Evolutionary conservation across 2,113 vertebrate species (phyloP), one percentile per base, ranked within the genome.

Genomic region (Atherinomorus stipes): DNA sequence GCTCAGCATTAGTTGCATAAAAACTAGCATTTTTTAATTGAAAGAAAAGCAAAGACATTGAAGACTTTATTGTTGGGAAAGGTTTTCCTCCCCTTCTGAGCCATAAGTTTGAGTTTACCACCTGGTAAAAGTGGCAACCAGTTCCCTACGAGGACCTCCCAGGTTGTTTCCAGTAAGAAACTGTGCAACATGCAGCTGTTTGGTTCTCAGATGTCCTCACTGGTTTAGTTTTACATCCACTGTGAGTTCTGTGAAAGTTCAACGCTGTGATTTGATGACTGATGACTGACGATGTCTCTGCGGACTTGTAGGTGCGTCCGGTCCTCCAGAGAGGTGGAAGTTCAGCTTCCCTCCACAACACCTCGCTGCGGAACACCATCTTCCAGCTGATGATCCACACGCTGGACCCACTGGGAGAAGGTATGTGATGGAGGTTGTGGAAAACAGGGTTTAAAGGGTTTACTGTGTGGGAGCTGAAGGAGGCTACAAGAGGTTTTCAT

Each of bases 341-440:
- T 93, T 92, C 94, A 0, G 93, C 95, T 40, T 96, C 95, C 21
- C 95, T 96, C 31, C 95, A 96, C 92, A 96, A 96, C 93, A 91
- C 94, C 0, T 95, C 94, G 1, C 89, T 96, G 84, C 91, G 96
- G 13, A 93, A 78, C 91, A 96, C 95, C 91, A 94, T 96, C 89
- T 96, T 95, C 90, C 95, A 96, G 70, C 95, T 98, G 86, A 96
- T 97, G 95, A 94, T 97, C 85, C 95, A 95, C 91, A 97, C 96
- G 3, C 91, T 97, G 92, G 96, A 97, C 83, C 96, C 95, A 19
- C 88, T 98, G 84, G 90, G 95, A 78, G 94, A 95, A 93, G 96
- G 96, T 98, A 94, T 93, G 31, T 47, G 15, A 8, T 21, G 1
- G 3, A 6, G 12, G 8, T 25, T 49, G 44, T 28, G 6, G 3